These are phyloP conservation scores for Alfaro cultratus DNA, from an alignment of 2,797 vertebrate species.

Conservation along the genomic window DNA sequence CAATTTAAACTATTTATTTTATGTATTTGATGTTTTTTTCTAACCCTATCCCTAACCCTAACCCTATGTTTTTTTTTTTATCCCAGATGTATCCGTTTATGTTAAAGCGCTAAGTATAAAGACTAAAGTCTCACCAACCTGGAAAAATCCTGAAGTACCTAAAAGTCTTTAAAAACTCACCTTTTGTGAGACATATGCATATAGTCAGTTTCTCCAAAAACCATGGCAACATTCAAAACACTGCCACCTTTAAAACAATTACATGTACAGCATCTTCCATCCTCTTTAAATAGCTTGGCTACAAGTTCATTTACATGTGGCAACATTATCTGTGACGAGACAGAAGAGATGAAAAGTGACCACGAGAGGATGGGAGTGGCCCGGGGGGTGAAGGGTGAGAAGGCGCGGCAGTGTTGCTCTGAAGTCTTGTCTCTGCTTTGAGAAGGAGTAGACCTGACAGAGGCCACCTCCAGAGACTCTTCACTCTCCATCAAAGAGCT, in stretches of 20 bases:
- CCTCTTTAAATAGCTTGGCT: conserved; percentile 59
- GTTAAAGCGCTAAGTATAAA: conserved; percentile 80
- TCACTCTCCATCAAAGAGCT: conserved; percentile 82
- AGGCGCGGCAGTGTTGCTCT: conserved; percentile 65
- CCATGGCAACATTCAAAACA: conserved; percentile 28
- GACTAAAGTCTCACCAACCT: conserved; percentile 83
- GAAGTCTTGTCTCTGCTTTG: conserved; percentile 72
- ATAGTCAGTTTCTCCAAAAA: conserved; percentile 52
- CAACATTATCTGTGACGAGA: conserved; percentile 41
- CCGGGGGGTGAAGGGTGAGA: conserved; percentile 75
- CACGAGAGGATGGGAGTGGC: conserved; percentile 74
- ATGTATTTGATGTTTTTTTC: not conserved
- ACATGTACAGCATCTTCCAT: conserved; percentile 15
- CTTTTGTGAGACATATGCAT: conserved; percentile 54
- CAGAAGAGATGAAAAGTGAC: conserved; percentile 73
- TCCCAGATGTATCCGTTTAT: conserved; percentile 72
- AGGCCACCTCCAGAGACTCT: conserved; percentile 84
- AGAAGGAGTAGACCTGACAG: conserved; percentile 82
- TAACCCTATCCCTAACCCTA: too few relatives aligned
- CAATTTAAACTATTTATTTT: conserved; percentile 77
- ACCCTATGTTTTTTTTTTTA: not conserved
- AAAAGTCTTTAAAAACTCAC: conserved; percentile 74
- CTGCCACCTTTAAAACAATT: conserved; percentile 41
- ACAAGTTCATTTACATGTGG: conserved; percentile 65
- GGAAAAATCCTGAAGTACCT: conserved; percentile 82